Percentiles rank a stretch among this genome's conserved stretches.
phyloP scores from a whole-genome alignment of 1,140 invertebrate species.

The Meloidogyne exigua region DNA sequence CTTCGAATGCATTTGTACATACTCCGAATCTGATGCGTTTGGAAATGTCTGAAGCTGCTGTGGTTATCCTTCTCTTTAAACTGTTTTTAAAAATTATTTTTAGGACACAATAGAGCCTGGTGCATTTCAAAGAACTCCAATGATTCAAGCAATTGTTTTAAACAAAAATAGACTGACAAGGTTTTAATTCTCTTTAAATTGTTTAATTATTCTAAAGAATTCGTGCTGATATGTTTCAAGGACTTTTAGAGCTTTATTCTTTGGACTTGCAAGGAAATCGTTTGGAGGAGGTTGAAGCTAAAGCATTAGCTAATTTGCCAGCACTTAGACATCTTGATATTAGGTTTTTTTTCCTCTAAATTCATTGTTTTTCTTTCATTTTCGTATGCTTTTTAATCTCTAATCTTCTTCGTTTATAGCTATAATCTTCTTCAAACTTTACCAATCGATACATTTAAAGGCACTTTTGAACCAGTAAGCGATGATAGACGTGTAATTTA shows the following conservation, averaged over 20 bases:
- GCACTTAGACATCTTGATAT: conserved; percentile 60
- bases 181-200: conserved; percentile 31
- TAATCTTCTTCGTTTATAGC: conserved; percentile 23
- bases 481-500: conserved; percentile 63
- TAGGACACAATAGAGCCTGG: conserved; percentile 58
- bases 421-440: conserved; percentile 63
- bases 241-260: conserved; percentile 61
- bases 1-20: conserved; percentile 60
- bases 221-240: conserved; percentile 60
- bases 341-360: conserved; percentile 35
- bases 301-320: conserved; percentile 62
- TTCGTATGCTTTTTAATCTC: background rate
- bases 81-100: conserved; percentile 31
- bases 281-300: conserved; percentile 55
- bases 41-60: conserved; percentile 62
- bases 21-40: conserved; percentile 62
- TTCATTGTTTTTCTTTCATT: background rate
- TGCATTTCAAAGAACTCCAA: conserved; percentile 59
- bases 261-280: conserved; percentile 62
- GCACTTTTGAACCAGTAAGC: conserved; percentile 55
- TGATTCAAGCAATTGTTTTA: conserved; percentile 62
- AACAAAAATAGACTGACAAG: conserved; percentile 62
- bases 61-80: conserved; percentile 33
- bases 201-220: conserved; percentile 37
- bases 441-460: conserved; percentile 55